A percentile compares a stretch with the other conserved stretches of the same genome.
Evolutionary conservation across 2,888 invertebrate species (phyloP).

Genomic region (Papilio elwesi): DNA sequence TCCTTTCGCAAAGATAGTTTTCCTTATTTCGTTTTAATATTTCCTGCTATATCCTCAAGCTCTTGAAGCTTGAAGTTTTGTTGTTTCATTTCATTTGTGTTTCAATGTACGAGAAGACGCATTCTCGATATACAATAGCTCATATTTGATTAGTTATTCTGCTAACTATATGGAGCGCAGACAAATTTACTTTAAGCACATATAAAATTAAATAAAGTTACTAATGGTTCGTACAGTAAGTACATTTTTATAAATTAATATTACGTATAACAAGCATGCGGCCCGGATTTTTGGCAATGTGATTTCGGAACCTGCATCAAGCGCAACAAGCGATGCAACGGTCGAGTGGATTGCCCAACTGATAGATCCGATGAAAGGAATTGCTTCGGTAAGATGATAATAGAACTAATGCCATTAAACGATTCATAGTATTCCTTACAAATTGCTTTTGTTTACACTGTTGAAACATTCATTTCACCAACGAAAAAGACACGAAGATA

Average conservation of each 20-base stretch:
- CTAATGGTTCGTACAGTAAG: slow-evolving; percentile 12
- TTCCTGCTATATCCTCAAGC: neutral
- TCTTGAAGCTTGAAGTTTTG: neutral
- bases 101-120: too few species aligned
- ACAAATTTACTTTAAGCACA: slow-evolving; percentile 48
- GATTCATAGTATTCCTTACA: slow-evolving; percentile 8
- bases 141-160: too few species aligned
- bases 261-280: slow-evolving; percentile 84
- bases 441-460: neutral
- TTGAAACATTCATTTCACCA: neutral
- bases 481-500: neutral
- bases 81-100: too few species aligned
- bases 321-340: slow-evolving; percentile 85
- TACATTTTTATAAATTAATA: slow-evolving; percentile 44
- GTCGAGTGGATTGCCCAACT: slow-evolving; percentile 87
- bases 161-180: too few species aligned
- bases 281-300: slow-evolving; percentile 89
- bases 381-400: slow-evolving; percentile 83
- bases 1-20: too few species aligned
- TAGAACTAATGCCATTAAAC: neutral
- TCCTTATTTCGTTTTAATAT: neutral
- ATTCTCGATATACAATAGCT: too few species aligned
- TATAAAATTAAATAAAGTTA: slow-evolving; percentile 11
- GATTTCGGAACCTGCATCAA: slow-evolving; percentile 87
- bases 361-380: slow-evolving; percentile 90